Evolutionary conservation across 2,113 vertebrate species (phyloP).

Genomic region (Colistium nudipinnis): DNA sequence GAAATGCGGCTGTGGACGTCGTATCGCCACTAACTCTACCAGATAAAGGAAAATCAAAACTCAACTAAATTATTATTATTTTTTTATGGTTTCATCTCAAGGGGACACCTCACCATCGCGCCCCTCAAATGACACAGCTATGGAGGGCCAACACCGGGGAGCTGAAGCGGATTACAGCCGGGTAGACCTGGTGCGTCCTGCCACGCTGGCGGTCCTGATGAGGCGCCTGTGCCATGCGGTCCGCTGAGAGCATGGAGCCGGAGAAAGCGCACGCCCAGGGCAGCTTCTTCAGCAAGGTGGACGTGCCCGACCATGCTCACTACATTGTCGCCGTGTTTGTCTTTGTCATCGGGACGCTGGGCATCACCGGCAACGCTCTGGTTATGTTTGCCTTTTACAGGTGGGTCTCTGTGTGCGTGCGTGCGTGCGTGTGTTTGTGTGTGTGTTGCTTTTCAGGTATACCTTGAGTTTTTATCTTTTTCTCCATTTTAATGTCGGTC

Average conservation of each 20-base stretch:
- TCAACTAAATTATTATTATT: too few relatives aligned
- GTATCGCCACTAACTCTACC: background rate
- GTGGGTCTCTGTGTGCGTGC: slow-evolving; percentile 71
- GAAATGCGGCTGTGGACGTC: slow-evolving; percentile 1
- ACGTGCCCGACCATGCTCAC: slow-evolving; percentile 90
- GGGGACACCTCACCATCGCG: background rate
- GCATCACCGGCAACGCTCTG: slow-evolving; percentile 88
- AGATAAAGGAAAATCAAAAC: background rate
- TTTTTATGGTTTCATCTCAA: background rate
- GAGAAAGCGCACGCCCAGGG: slow-evolving; percentile 75
- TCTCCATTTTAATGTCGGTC: background rate
- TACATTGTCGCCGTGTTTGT: slow-evolving; percentile 87
- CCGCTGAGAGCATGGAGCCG: slow-evolving; percentile 73
- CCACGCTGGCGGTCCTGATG: slow-evolving; percentile 28
- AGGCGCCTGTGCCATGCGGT: slow-evolving; percentile 63
- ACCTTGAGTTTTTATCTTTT: background rate
- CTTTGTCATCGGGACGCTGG: slow-evolving; percentile 88
- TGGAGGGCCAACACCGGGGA: slow-evolving; percentile 18
- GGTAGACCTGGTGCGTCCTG: slow-evolving; percentile 1
- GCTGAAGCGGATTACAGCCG: slow-evolving; percentile 25
- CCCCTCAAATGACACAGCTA: slow-evolving; percentile 17
- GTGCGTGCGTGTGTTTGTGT: background rate
- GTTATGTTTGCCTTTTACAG: slow-evolving; percentile 95
- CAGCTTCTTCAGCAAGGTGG: slow-evolving; percentile 79
- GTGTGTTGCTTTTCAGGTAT: slow-evolving; percentile 1